These are phyloP conservation scores for Cantharis lateralis DNA, from an alignment of 2,888 invertebrate genomes.

Conservation along the genomic window DNA sequence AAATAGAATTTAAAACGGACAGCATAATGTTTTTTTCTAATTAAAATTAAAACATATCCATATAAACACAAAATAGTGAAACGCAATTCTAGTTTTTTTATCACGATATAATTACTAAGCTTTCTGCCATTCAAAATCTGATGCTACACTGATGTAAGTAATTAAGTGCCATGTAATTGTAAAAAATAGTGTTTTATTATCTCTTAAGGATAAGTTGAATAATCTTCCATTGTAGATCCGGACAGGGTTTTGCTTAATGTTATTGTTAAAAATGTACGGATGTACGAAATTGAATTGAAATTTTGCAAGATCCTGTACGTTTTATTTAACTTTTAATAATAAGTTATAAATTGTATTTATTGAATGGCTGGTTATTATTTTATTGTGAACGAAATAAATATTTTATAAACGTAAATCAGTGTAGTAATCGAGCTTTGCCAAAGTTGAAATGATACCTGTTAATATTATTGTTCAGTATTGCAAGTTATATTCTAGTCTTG, in stretches of 20 bases:
- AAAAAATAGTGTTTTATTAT: not conserved
- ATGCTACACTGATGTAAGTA: not conserved
- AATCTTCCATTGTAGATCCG: not conserved
- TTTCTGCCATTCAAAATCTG: not conserved
- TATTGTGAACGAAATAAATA: not conserved
- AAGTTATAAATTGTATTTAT: not conserved
- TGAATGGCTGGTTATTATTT: not conserved
- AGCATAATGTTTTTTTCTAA: not conserved
- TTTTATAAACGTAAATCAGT: constrained; percentile 4
- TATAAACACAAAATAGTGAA: not conserved
- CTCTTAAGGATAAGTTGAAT: not conserved
- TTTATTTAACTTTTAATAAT: not conserved
- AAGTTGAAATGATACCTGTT: constrained; percentile 11
- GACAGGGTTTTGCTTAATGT: not conserved
- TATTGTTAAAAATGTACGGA: not conserved
- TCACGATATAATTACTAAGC: not conserved
- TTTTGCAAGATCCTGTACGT: not conserved
- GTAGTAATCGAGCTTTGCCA: constrained; percentile 8
- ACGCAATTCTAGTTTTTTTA: not conserved
- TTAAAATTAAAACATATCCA: constrained; percentile 14
- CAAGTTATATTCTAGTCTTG: constrained; percentile 16
- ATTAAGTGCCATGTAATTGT: not conserved
- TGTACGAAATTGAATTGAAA: not conserved
- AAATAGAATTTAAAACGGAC: not conserved
- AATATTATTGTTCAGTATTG: constrained; percentile 16